Percentiles rank a stretch among this genome's conserved stretches.
These are phyloP conservation scores for Coluber constrictor DNA, from an alignment of 2,797 vertebrate genomes.

Conservation along the genomic window DNA sequence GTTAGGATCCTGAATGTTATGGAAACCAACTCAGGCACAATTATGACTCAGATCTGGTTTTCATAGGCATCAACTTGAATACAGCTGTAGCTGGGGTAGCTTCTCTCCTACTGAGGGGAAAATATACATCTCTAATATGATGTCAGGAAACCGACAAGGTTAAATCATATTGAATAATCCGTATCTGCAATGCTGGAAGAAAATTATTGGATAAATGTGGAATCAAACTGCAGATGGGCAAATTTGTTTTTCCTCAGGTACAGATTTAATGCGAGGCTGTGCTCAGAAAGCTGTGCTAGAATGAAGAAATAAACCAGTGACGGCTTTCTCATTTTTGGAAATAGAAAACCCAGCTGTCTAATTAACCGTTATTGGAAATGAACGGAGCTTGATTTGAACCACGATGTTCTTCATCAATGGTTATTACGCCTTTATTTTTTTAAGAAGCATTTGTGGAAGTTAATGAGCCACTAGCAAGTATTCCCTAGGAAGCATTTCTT, in stretches of 20 bases:
- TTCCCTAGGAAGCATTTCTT: background rate
- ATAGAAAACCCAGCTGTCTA: background rate
- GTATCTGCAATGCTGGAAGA: background rate
- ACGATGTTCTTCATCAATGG: background rate
- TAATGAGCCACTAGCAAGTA: background rate
- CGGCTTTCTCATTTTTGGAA: background rate
- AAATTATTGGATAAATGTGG: background rate
- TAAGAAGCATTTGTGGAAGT: background rate
- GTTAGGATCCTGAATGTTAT: background rate
- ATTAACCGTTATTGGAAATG: background rate
- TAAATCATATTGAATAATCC: background rate
- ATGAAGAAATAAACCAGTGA: background rate
- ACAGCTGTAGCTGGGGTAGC: background rate
- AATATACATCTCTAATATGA: background rate
- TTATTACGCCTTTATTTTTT: background rate
- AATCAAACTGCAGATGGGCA: background rate
- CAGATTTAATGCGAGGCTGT: background rate
- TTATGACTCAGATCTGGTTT: background rate
- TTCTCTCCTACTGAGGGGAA: background rate
- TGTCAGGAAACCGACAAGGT: background rate
- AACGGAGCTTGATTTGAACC: background rate
- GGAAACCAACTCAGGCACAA: background rate
- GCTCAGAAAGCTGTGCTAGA: background rate
- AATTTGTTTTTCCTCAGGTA: background rate
- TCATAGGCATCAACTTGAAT: background rate